Conservation (phyloP, 2,797 vertebrate genomes). For the Ctenopoma kingsleyae region DNA sequence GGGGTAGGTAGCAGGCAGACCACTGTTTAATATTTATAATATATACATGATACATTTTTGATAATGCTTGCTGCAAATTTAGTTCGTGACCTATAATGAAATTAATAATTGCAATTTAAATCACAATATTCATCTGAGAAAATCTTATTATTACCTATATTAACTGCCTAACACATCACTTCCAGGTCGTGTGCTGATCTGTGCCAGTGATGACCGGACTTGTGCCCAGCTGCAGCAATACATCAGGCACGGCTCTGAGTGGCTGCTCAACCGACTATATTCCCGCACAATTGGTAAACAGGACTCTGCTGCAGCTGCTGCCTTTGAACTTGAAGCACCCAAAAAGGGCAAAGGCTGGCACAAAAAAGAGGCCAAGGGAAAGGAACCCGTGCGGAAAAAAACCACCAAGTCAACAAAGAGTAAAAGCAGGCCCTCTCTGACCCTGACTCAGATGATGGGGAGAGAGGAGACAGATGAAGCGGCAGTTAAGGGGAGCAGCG, state of each 20-base stretch:
- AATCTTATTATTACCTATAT: neutral
- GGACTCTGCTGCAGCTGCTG: conserved; percentile 67
- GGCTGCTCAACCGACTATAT: conserved; percentile 89
- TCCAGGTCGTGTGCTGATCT: conserved; percentile 93
- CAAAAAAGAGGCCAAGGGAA: conserved; percentile 78
- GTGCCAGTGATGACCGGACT: conserved; percentile 94
- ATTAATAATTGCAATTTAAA: too few relatives aligned
- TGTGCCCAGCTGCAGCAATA: conserved; percentile 94
- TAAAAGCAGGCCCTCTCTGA: conserved; percentile 82
- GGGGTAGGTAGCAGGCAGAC: too few relatives aligned
- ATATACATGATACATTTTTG: too few relatives aligned
- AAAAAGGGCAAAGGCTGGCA: conserved; percentile 74
- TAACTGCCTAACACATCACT: neutral
- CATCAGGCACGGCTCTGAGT: conserved; percentile 86
- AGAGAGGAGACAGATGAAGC: conserved; percentile 57
- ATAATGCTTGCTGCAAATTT: too few relatives aligned
- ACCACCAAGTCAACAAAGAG: conserved; percentile 73
- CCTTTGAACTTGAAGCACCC: conserved; percentile 64
- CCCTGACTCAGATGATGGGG: conserved; percentile 90
- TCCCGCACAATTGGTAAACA: conserved; percentile 88
- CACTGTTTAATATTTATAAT: neutral
- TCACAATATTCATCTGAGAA: too few relatives aligned
- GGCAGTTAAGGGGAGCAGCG: conserved; percentile 73
- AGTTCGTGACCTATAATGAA: too few relatives aligned
- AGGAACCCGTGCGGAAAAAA: conserved; percentile 71